Percentiles rank a stretch among this genome's conserved stretches.
Evolutionary conservation across 2,888 invertebrate genomes (phyloP).

Genomic region (Hedychridium roseum): DNA sequence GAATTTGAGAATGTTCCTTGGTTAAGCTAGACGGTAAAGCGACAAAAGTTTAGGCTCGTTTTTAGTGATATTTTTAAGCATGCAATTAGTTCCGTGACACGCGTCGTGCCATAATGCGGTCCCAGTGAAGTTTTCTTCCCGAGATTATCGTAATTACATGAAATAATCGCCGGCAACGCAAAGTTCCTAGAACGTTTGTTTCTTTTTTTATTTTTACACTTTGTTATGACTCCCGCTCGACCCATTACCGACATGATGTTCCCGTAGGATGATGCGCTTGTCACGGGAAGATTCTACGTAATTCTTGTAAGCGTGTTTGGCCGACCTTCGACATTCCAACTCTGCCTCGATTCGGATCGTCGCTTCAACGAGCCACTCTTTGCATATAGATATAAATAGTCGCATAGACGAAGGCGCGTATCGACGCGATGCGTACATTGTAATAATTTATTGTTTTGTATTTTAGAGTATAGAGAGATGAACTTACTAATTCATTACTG

Average conservation of each 20-base stretch:
- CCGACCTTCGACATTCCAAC: constrained; percentile 58
- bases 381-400: constrained; percentile 31
- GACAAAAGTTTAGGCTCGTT: too few relatives aligned
- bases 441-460: constrained; percentile 56
- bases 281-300: constrained; percentile 23
- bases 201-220: constrained; percentile 19
- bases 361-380: constrained; percentile 33
- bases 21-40: too few relatives aligned
- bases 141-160: too few relatives aligned
- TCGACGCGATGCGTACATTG: constrained; percentile 32
- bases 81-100: too few relatives aligned
- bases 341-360: constrained; percentile 51
- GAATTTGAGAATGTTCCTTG: too few relatives aligned
- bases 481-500: constrained; percentile 43
- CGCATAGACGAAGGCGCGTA: constrained; percentile 23
- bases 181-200: constrained; percentile 34
- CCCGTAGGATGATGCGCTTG: constrained; percentile 20
- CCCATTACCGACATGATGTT: not conserved
- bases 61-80: too few relatives aligned
- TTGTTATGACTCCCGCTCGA: constrained; percentile 2
- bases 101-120: too few relatives aligned
- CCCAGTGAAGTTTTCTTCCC: too few relatives aligned
- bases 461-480: constrained; percentile 36
- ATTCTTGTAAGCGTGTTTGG: too few relatives aligned
- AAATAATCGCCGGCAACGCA: too few relatives aligned